Conservation (phyloP, 2,113 vertebrate genomes). For the Eublepharis macularius region DNA sequence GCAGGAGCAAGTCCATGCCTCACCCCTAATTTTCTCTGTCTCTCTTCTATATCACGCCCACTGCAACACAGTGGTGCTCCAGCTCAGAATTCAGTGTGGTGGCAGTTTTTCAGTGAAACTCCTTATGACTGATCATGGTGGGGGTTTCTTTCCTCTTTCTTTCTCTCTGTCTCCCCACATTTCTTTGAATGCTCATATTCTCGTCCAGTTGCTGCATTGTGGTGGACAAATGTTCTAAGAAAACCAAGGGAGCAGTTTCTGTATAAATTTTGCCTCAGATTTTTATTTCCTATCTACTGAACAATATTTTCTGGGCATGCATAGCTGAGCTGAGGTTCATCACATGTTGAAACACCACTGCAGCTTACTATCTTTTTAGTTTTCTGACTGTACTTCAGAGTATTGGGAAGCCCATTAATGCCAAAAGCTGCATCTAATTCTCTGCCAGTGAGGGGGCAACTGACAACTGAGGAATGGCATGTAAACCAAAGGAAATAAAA, state of each 20-base stretch:
- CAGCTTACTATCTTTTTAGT: conserved; percentile 7
- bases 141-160: neutral
- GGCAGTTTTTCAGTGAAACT: neutral
- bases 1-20: neutral
- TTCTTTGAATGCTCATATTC: neutral
- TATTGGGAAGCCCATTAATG: neutral
- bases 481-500: neutral
- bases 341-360: neutral
- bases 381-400: neutral
- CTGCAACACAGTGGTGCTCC: neutral
- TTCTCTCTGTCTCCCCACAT: too few species aligned
- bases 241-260: conserved; percentile 1
- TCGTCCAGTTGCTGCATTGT: conserved; percentile 2
- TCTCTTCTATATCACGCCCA: neutral
- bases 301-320: neutral
- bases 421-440: neutral
- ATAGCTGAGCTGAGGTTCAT: neutral
- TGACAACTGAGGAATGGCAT: neutral
- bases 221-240: neutral
- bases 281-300: neutral
- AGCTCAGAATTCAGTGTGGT: neutral
- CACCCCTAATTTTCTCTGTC: neutral
- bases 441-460: neutral
- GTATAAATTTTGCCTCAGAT: conserved; percentile 9
- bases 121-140: neutral